phyloP scores from a whole-genome alignment of 2,888 invertebrate species.

The Mesoligia furuncula region DNA sequence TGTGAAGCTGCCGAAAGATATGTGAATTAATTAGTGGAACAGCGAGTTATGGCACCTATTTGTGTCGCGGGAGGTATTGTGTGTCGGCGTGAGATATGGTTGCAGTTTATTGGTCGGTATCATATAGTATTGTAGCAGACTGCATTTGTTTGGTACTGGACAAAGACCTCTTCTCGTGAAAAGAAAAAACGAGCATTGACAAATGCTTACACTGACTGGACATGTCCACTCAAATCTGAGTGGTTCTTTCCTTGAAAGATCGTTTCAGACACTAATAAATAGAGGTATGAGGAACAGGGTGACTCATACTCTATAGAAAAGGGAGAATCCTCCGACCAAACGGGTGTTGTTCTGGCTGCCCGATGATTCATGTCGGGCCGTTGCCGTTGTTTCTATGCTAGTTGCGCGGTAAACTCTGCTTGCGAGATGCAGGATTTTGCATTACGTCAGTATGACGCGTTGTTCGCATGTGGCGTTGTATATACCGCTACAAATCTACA shows the following conservation, averaged over 20 bases:
- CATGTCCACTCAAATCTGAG: background rate
- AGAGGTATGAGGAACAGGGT: too few species aligned
- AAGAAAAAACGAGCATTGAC: background rate
- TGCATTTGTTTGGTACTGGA: background rate
- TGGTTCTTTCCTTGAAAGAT: background rate
- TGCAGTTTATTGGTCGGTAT: slow-evolving; percentile 33
- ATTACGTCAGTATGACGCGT: too few species aligned
- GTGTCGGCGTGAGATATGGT: slow-evolving; percentile 36
- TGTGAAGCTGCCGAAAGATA: slow-evolving; percentile 58
- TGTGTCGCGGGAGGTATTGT: slow-evolving; percentile 38
- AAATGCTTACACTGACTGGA: background rate
- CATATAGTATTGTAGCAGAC: background rate
- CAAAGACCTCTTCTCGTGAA: too few species aligned
- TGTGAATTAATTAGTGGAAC: slow-evolving; percentile 62
- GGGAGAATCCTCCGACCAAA: too few species aligned
- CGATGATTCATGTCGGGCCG: too few species aligned
- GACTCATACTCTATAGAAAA: too few species aligned
- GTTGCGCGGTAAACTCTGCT: too few species aligned
- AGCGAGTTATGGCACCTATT: slow-evolving; percentile 55
- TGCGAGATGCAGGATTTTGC: too few species aligned
- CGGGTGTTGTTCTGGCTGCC: too few species aligned
- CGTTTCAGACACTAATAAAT: background rate
- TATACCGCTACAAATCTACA: too few species aligned
- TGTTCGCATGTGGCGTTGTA: too few species aligned
- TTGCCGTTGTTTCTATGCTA: too few species aligned